A percentile compares a stretch with the other conserved stretches of the same genome.
These are phyloP conservation scores for Lycaena phlaeas DNA, from an alignment of 2,888 invertebrate genomes.

Conservation along the genomic window DNA sequence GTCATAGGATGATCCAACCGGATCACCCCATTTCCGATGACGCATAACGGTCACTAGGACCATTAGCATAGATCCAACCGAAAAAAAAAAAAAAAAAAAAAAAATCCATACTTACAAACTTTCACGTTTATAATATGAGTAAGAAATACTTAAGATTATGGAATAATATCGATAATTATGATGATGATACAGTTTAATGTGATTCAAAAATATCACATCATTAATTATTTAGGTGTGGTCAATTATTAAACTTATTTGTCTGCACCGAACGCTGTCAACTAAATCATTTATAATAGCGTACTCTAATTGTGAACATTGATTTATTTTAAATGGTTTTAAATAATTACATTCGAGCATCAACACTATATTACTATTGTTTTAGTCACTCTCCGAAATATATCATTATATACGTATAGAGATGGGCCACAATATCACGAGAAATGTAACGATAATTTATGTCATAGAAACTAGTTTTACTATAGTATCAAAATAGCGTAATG, in stretches of 20 bases:
- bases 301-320: slow-evolving; percentile 65
- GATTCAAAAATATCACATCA: not conserved
- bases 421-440: not conserved
- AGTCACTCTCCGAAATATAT: slow-evolving; percentile 29
- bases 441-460: not conserved
- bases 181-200: no score
- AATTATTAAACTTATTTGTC: slow-evolving; percentile 13
- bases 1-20: no score
- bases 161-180: no score
- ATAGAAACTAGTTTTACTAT: no score
- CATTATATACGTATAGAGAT: not conserved
- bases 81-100: no score
- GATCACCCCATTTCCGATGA: no score
- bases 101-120: no score
- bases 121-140: no score
- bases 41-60: no score
- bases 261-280: slow-evolving; percentile 54
- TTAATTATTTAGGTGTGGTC: not conserved
- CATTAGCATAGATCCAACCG: no score
- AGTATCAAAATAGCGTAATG: not conserved
- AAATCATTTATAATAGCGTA: slow-evolving; percentile 59
- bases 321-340: slow-evolving; percentile 62
- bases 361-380: slow-evolving; percentile 64
- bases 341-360: slow-evolving; percentile 61
- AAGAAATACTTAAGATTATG: no score